Percentiles rank a stretch among this genome's conserved stretches.
These are phyloP conservation scores for Orius insidiosus DNA, from an alignment of 1,140 invertebrate species.

Conservation along the genomic window DNA sequence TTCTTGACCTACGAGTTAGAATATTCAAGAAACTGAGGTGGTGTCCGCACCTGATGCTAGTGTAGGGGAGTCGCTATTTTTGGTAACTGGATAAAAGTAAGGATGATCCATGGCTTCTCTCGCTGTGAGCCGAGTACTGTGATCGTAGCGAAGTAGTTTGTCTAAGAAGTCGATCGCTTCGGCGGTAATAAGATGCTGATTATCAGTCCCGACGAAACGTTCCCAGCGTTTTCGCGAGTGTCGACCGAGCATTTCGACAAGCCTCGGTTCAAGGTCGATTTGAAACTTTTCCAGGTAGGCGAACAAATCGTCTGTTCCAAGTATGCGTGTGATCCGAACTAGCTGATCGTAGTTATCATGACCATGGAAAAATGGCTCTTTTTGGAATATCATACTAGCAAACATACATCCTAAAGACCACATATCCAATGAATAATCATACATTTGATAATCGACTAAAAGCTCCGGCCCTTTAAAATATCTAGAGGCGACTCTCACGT, in stretches of 20 bases:
- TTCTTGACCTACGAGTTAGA: background rate
- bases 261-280: slow-evolving; percentile 81
- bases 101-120: slow-evolving; percentile 99
- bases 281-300: slow-evolving; percentile 99
- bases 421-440: slow-evolving; percentile 98
- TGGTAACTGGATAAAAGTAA: slow-evolving; percentile 51
- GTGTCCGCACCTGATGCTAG: slow-evolving; percentile 3
- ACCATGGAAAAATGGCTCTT: slow-evolving; percentile 99
- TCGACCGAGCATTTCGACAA: slow-evolving; percentile 22
- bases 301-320: slow-evolving; percentile 97
- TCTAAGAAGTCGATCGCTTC: slow-evolving; percentile 98
- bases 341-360: slow-evolving; percentile 99
- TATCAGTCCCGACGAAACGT: slow-evolving; percentile 96
- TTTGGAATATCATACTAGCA: slow-evolving; percentile 99
- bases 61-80: slow-evolving; percentile 4
- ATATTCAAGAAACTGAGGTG: slow-evolving; percentile 5
- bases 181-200: slow-evolving; percentile 94
- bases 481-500: slow-evolving; percentile 93
- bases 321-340: slow-evolving; percentile 97
- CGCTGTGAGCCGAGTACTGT: slow-evolving; percentile 93
- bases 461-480: slow-evolving; percentile 98
- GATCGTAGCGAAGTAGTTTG: slow-evolving; percentile 96
- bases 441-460: slow-evolving; percentile 95
- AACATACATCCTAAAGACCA: slow-evolving; percentile 99
- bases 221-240: slow-evolving; percentile 99